Conservation (phyloP, 2,113 vertebrate genomes). For the Acanthochromis polyacanthus region DNA sequence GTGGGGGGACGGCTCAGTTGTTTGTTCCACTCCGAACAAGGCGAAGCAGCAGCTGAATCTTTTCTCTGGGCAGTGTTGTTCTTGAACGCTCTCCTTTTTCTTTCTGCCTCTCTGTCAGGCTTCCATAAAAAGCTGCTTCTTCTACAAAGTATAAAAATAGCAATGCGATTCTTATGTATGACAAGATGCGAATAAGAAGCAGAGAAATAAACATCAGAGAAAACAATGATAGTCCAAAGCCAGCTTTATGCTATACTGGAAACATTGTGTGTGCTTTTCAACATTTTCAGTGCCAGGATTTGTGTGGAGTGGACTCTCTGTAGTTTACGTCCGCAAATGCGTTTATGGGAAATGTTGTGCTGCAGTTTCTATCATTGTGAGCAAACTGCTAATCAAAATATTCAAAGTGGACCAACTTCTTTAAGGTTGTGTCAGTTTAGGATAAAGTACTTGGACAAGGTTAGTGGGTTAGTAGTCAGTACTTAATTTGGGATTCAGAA, state of each 20-base stretch:
- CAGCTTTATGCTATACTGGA: conserved; percentile 7
- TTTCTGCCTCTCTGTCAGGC: conserved; percentile 26
- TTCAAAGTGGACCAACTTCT: too few relatives aligned
- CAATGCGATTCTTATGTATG: conserved; percentile 27
- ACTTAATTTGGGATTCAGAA: neutral
- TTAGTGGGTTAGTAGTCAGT: neutral
- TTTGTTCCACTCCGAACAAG: conserved; percentile 63
- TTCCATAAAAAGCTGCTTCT: conserved; percentile 37
- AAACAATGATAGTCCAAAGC: neutral
- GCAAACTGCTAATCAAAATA: too few relatives aligned
- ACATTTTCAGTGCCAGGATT: neutral
- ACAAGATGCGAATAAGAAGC: conserved; percentile 53
- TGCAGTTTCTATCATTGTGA: too few relatives aligned
- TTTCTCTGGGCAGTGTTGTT: conserved; percentile 62
- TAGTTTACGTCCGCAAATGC: neutral
- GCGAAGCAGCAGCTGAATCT: conserved; percentile 49
- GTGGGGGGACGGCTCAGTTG: conserved; percentile 33
- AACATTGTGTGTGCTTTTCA: neutral
- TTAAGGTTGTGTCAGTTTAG: too few relatives aligned
- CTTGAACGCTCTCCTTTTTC: conserved; percentile 40
- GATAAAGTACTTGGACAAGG: too few relatives aligned
- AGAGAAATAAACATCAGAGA: neutral
- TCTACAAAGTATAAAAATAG: conserved; percentile 64
- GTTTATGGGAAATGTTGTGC: neutral
- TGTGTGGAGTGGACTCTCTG: neutral